Evolutionary conservation across 2,888 invertebrate species (phyloP), one percentile per base, ranked within the genome.

Genomic region (Lamellibrachia satsuma): DNA sequence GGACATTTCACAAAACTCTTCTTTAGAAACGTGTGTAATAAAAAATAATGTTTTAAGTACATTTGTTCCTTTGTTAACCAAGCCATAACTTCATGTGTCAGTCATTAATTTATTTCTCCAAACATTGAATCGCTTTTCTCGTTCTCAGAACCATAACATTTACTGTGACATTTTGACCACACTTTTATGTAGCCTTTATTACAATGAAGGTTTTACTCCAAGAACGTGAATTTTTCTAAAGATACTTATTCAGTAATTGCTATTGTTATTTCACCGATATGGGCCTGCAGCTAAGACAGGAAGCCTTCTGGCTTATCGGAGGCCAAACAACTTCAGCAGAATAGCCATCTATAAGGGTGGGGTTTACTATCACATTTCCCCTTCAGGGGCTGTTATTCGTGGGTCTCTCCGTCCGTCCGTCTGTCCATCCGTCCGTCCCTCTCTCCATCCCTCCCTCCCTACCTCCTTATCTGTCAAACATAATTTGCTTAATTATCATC

Each of bases 251-350:
- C 75, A 75, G 15, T 22, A 75, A 22, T 22, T n/a, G 6, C 75
- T 15, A 39, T 39, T 39, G 39, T 75, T 75, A 6, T 75, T 75
- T 15, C 75, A 75, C 75, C n/a, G 15, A 75, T 15, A 11, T 75
- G 2, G 75, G 75, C 75, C 75, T 75, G 75, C 22, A 75, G 15
- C n/a, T 75, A 15, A n/a, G 15, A 75, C 75, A 75, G 75, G 75
- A 75, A 75, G 75, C 75, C 75, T 75, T n/a, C 75, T 75, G 75
- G 75, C 75, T 75, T 75, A 75, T 75, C 15, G n/a, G 22, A 75
- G 75, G 22, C 3, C 22, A 75, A 15, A 75, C 22, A 75, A n/a
- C 75, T n/a, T 15, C 15, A 75, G 75, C 22, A 22, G 75, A n/a
- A n/a, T n/a, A 15, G 22, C 15, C 75, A 75, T 75, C 75, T 75